Evolutionary conservation across 2,888 invertebrate genomes (phyloP), one percentile per base, ranked within the genome.

Genomic region (Microctonus hyperodae): DNA sequence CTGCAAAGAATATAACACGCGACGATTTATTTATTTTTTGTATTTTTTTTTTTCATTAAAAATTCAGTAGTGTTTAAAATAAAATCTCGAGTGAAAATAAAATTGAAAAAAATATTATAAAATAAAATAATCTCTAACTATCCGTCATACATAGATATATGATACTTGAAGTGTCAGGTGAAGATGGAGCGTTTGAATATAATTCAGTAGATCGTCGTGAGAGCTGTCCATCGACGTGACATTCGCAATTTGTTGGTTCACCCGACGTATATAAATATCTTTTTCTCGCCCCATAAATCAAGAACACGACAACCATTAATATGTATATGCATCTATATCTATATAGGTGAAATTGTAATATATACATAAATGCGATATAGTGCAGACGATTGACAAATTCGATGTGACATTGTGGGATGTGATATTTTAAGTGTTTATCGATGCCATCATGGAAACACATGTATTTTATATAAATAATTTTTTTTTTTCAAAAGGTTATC

Each of bases 181-280:
- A 61, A 40, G 40, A 35, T 53, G 28, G 53, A 63, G 28, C 37
- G 37, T 55, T 55, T 31, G 56, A 61, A 25, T 59, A 64, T 67
- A 63, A 63, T 64, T 64, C 58, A 67, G 57, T 37, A 40, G 53
- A 63, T 58, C 28, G 63, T 55, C 59, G 59, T 51, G 51, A 59
- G 28, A 31, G 23, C 28, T 53, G 67, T 67, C 67, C 67, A 53
- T 59, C 51, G 31, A 22, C 37, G 40, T 67, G 67, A 67, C 67
- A 63, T 37, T 7, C 16, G 67, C 67, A 67, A 67, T 67, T 67
- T 58, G 67, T 67, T 55, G 28, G 28, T 37, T 40, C 16, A 40
- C 58, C 35, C 50, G 67, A 64, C 67, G 53, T 51, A 55, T 67
- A 67, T 67, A 67, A 67, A 67, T 67, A 67, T 64, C 67, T 67